phyloP scores from a whole-genome alignment of 2,888 invertebrate species.

The Drosophila paranaensis region DNA sequence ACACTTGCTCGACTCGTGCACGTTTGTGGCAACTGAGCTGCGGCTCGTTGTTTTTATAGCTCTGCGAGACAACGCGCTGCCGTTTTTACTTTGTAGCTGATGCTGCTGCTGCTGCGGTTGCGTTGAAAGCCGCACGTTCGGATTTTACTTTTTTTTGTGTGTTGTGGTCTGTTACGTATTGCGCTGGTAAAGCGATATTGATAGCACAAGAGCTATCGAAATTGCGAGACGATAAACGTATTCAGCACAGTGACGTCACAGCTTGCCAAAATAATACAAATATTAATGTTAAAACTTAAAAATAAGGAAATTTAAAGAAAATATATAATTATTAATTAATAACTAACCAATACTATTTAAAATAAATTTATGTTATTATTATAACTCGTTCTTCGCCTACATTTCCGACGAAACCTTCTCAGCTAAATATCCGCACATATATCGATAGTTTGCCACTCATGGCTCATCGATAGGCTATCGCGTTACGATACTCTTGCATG shows the following conservation, averaged over 20 bases:
- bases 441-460: constrained; percentile 26
- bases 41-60: constrained; percentile 42
- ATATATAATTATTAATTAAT: too few relatives aligned
- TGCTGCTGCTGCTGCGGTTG: constrained; percentile 33
- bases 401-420: constrained; percentile 16
- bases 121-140: constrained; percentile 50
- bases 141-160: constrained; percentile 23
- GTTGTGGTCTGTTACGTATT: constrained; percentile 45
- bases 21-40: constrained; percentile 45
- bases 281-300: not conserved
- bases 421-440: not conserved
- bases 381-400: too few relatives aligned
- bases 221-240: constrained; percentile 1
- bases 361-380: too few relatives aligned
- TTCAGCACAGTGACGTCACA: constrained; percentile 6
- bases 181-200: constrained; percentile 19
- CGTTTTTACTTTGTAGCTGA: constrained; percentile 22
- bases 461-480: not conserved
- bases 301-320: not conserved
- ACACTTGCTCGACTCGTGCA: constrained; percentile 42
- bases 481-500: constrained; percentile 3
- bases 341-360: not conserved
- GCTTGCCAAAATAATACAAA: not conserved
- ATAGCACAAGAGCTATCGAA: constrained; percentile 29
- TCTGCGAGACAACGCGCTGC: constrained; percentile 14